These are phyloP conservation scores for Tonatia bakeri DNA, from an alignment of 2,113 vertebrate genomes.

Conservation along the genomic window DNA sequence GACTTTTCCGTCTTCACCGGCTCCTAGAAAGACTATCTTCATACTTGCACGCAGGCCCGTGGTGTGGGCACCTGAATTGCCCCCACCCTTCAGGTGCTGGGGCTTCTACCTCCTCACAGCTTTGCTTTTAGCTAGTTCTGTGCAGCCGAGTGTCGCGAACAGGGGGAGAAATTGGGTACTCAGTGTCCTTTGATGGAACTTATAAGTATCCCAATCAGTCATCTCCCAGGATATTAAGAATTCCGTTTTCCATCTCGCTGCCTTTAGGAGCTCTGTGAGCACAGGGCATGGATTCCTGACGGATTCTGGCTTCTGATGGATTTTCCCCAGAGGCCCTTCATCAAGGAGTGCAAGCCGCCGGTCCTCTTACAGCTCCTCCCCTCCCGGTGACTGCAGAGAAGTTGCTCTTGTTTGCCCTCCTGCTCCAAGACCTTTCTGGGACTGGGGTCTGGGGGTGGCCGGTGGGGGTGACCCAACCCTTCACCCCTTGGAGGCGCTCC, in stretches of 20 bases:
- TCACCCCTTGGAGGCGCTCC: too few relatives aligned
- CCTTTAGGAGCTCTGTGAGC: not conserved
- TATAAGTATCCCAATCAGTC: not conserved
- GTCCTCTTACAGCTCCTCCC: not conserved
- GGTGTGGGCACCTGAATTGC: rapidly evolving
- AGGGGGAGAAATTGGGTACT: not conserved
- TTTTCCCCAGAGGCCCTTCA: not conserved
- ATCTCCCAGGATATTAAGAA: not conserved
- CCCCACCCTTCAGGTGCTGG: too few relatives aligned
- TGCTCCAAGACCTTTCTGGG: not conserved
- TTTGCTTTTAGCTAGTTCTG: rapidly evolving
- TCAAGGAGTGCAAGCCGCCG: not conserved
- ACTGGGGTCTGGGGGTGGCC: not conserved
- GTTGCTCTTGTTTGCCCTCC: not conserved
- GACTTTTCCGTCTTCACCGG: not conserved
- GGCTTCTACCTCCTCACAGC: rapidly evolving
- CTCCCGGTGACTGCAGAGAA: not conserved
- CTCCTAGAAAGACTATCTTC: not conserved
- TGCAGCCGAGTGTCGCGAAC: rapidly evolving
- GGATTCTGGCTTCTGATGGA: not conserved
- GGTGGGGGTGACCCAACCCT: not conserved
- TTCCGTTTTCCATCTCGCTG: not conserved
- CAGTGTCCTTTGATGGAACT: not conserved
- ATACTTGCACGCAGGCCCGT: rapidly evolving
- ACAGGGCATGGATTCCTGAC: rapidly evolving